Conservation (phyloP, 1,140 invertebrate genomes). For the Vollenhovia emeryi region DNA sequence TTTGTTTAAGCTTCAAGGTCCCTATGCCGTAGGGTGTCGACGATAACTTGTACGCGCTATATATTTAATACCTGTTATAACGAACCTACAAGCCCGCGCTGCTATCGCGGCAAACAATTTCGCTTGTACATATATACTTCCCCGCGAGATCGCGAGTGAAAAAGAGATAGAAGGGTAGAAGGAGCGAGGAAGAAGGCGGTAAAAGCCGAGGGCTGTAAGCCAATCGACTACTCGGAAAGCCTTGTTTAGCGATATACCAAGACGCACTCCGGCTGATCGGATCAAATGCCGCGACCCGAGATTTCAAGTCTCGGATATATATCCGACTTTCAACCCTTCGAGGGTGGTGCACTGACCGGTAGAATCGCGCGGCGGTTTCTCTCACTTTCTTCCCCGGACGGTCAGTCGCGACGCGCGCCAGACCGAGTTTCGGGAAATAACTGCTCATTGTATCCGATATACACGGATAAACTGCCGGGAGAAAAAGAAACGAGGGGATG, state of each 20-base stretch:
- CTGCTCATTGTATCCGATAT: conserved; percentile 36
- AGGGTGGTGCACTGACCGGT: not conserved
- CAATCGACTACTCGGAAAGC: conserved; percentile 33
- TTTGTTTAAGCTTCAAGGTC: conserved; percentile 16
- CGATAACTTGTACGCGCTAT: conserved; percentile 5
- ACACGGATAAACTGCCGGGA: conserved; percentile 44
- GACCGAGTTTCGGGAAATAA: conserved; percentile 46
- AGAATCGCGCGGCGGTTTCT: not conserved
- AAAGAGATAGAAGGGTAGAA: not conserved
- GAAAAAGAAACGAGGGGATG: not conserved
- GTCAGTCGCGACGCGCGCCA: not conserved
- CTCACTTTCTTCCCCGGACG: not conserved
- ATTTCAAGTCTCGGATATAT: conserved; percentile 46
- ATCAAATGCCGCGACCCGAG: conserved; percentile 47
- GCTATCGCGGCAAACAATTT: conserved; percentile 12
- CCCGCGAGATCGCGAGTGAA: not conserved
- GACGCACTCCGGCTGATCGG: conserved; percentile 51
- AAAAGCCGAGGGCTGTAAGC: conserved; percentile 33
- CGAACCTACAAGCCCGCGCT: not conserved
- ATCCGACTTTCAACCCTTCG: not conserved
- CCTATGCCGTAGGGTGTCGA: not conserved
- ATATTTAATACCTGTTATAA: conserved; percentile 40
- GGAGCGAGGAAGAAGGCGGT: not conserved
- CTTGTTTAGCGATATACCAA: conserved; percentile 59
- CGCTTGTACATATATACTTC: not conserved